Conservation (phyloP, 2,888 invertebrate species). For the Candidula unifasciata region DNA sequence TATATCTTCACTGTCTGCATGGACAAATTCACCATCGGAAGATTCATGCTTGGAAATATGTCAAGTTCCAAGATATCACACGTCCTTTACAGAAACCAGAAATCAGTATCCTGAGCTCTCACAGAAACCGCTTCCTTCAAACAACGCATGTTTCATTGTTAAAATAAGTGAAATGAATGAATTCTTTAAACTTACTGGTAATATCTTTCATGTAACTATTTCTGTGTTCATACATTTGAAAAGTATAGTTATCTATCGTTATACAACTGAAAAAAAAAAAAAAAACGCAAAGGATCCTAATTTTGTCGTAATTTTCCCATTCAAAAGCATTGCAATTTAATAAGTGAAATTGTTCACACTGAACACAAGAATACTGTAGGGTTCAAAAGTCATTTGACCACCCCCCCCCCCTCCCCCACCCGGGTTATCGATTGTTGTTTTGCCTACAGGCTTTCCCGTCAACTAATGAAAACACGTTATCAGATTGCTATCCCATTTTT, state of each 20-base stretch:
- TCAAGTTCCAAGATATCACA: conserved; percentile 28
- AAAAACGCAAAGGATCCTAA: no score
- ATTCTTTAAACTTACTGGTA: conserved; percentile 71
- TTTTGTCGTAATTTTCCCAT: no score
- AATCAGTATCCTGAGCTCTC: background rate
- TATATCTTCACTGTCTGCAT: conserved; percentile 28
- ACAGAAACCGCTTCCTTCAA: background rate
- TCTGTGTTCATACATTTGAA: background rate
- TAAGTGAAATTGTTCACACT: no score
- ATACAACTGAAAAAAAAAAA: no score
- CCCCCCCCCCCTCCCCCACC: no score
- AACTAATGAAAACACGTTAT: no score
- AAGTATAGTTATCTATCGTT: background rate
- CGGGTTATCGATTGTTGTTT: no score
- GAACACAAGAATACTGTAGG: no score
- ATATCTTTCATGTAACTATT: background rate
- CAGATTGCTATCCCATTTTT: no score
- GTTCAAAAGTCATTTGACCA: no score
- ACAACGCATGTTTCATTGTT: conserved; percentile 60
- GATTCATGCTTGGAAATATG: background rate
- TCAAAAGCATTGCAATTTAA: no score
- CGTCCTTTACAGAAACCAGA: conserved; percentile 39
- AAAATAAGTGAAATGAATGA: conserved; percentile 71
- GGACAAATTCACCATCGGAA: conserved; percentile 22
- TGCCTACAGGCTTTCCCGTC: no score